Conservation (phyloP, 2,888 invertebrate species). For the Dexiosoma caninum region DNA sequence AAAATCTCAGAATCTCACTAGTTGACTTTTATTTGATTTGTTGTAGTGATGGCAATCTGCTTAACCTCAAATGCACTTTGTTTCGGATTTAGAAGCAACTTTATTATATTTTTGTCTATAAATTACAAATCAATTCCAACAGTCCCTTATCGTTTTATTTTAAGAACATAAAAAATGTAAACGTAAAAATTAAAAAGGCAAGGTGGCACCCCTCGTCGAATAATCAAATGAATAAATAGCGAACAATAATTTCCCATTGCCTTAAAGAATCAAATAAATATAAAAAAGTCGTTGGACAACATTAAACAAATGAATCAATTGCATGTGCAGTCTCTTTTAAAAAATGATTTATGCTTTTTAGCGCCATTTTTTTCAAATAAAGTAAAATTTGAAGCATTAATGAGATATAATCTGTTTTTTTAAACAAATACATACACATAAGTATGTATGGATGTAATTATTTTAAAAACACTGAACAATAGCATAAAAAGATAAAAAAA, state of each 20-base stretch:
- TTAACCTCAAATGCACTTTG: slow-evolving; percentile 45
- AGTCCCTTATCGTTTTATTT: slow-evolving; percentile 58
- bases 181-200: no score
- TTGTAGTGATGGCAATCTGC: slow-evolving; percentile 53
- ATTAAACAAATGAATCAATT: slow-evolving; percentile 51
- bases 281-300: background rate
- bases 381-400: slow-evolving; percentile 14
- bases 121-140: slow-evolving; percentile 6
- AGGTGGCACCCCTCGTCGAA: slow-evolving; percentile 23
- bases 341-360: slow-evolving; percentile 60
- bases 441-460: background rate
- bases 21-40: slow-evolving; percentile 39
- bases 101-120: background rate
- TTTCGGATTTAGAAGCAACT: slow-evolving; percentile 22
- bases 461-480: slow-evolving; percentile 21
- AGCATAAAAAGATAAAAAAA: background rate
- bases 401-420: slow-evolving; percentile 34
- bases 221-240: background rate
- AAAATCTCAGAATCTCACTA: background rate
- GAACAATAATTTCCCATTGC: slow-evolving; percentile 35
- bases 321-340: slow-evolving; percentile 53
- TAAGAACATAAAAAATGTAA: background rate
- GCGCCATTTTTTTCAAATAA: slow-evolving; percentile 26
- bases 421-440: background rate
- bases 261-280: slow-evolving; percentile 11